Conservation (phyloP, 2,797 vertebrate species). For the Manis javanica region DNA sequence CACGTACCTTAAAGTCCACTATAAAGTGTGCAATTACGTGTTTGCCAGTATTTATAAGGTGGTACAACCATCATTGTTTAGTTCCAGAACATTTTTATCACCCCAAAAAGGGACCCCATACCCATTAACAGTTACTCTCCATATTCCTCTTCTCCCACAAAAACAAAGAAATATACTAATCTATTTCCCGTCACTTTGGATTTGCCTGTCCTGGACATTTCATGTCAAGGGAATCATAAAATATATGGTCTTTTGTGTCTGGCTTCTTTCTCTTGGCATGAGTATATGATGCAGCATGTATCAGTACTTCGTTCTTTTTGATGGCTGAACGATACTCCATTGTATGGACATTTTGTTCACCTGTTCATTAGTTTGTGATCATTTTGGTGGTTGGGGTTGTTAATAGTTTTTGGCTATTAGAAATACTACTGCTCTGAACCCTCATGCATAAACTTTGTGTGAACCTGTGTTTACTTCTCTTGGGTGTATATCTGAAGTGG, state of each 20-base stretch:
- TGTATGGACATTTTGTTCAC: neutral
- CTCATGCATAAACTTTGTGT: neutral
- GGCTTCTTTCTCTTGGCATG: neutral
- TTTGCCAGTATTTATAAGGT: neutral
- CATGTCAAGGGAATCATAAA: no score
- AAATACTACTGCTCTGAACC: neutral
- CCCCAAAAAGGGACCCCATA: neutral
- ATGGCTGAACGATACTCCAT: neutral
- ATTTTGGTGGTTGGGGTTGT: neutral
- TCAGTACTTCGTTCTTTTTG: neutral
- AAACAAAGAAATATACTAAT: neutral
- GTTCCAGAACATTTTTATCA: neutral
- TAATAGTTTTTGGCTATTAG: neutral
- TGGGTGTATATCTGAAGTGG: neutral
- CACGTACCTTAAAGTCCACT: neutral
- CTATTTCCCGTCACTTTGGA: neutral
- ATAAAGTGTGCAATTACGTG: neutral
- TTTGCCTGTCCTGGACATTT: neutral
- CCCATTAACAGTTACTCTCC: neutral
- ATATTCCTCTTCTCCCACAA: neutral
- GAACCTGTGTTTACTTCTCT: neutral
- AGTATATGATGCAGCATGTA: neutral
- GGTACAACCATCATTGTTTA: neutral
- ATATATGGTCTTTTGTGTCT: neutral
- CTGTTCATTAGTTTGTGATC: neutral